Base-by-base conservation (phyloP, 2,888 invertebrate species). In the Eupithecia subfuscata region DNA sequence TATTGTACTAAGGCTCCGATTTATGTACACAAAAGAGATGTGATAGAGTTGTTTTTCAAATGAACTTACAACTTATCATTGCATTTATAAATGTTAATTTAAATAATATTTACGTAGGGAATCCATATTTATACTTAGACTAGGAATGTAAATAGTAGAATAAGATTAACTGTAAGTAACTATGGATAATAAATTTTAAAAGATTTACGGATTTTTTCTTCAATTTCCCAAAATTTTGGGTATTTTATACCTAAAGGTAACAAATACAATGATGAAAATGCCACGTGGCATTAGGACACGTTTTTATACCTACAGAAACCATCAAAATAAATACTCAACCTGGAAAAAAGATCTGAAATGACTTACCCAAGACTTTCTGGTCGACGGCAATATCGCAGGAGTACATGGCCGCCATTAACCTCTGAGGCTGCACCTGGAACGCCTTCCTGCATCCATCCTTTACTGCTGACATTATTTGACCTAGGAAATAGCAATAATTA, bases 381-480 rank as follows among this genome's bases (percentile, higher is more conserved):
- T 97, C 97, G 40, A 97, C 98, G 78, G 97, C 96, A 78, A 99
- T 97, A 83, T 96, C 97, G 89, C 96, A 96, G 81, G 95, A 95
- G 88, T 98, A 99, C 98, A 99, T 99, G 7, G 99, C 99, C 2
- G 98, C 98, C 96, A 99, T 98, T 40, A 99, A 92, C 69, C 99
- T 96, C 87, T 98, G 98, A 0, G 98, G 97, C 87, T 98, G 98
- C 70, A 97, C 96, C 88, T 98, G 97, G 87, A 99, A 98, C 0
- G 98, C 98, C 87, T 96, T 97, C 52, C 97, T 96, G 88, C 99
- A 99, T 0, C 97, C 97, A 80, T 98, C 98, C 87, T 98, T 98
- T 52, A 97, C 97, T 9, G 97, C 96, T n/a, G 98, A 98, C 95
- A 99, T 97, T 76, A 99, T 96, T 95, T 98, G 98, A 75, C 99